A percentile compares a stretch with the other conserved stretches of the same genome.
Conservation (phyloP, 2,113 vertebrate genomes). For the Scytalopus superciliaris region DNA sequence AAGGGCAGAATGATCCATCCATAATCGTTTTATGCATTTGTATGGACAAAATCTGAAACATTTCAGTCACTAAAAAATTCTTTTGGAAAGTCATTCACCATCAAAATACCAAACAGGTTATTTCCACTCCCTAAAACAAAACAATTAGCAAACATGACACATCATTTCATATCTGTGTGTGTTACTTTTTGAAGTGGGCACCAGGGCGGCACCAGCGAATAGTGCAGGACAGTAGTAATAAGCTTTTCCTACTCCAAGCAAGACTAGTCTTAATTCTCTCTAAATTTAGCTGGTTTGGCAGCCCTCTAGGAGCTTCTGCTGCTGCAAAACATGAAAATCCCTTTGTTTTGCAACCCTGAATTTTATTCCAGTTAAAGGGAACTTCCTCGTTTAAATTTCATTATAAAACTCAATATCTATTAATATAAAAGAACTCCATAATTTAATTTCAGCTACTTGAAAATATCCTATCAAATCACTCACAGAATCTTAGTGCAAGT, state of each 20-base stretch:
- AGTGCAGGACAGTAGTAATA: not conserved
- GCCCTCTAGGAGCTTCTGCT: not conserved
- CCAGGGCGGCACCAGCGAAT: not conserved
- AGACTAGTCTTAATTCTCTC: not conserved
- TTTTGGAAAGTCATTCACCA: not conserved
- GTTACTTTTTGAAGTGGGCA: not conserved
- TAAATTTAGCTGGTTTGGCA: not conserved
- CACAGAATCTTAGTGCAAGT: not conserved
- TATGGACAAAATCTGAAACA: not conserved
- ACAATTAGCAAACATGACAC: not conserved
- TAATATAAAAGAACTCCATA: not conserved
- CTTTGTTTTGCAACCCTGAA: not conserved
- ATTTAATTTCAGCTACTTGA: not conserved
- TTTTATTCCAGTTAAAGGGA: not conserved
- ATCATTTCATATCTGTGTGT: not conserved
- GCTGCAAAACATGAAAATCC: not conserved
- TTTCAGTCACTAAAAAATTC: not conserved
- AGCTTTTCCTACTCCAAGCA: not conserved
- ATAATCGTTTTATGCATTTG: not conserved
- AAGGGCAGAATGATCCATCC: not conserved
- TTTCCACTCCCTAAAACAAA: not conserved
- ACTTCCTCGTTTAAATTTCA: not conserved
- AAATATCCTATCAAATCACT: not conserved
- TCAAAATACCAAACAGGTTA: not conserved
- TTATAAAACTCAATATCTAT: not conserved